These are phyloP conservation scores for Lonchura striata DNA, from an alignment of 2,113 vertebrate genomes.

Conservation along the genomic window DNA sequence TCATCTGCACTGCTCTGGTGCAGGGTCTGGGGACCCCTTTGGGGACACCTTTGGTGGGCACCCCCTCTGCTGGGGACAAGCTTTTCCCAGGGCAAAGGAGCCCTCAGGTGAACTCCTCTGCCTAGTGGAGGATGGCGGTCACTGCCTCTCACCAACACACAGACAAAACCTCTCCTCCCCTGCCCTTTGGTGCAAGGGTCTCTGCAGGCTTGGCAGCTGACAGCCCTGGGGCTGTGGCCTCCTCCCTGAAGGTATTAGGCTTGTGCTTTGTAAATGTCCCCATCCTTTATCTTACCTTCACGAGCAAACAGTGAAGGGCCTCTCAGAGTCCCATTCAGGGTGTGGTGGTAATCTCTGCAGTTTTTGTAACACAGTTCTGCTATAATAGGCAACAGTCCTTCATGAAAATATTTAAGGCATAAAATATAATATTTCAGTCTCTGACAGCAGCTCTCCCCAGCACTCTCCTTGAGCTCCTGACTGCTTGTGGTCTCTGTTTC, in stretches of 20 bases:
- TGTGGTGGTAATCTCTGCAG: not conserved
- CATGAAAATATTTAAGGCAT: not conserved
- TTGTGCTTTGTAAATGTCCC: not conserved
- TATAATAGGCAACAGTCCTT: not conserved
- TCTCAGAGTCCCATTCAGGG: not conserved
- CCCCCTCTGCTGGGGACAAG: not conserved
- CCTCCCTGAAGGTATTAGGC: too few species aligned
- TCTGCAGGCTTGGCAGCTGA: not conserved
- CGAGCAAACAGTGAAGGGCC: fast-evolving
- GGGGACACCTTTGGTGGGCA: not conserved
- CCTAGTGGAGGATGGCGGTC: not conserved
- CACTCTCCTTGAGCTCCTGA: not conserved
- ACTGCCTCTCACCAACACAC: not conserved
- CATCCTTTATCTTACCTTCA: not conserved
- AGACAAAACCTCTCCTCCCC: too few species aligned
- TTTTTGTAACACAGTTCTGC: not conserved
- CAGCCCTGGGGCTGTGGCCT: not conserved
- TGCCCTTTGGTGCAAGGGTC: too few species aligned
- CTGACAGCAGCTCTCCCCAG: not conserved
- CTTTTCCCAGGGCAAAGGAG: not conserved
- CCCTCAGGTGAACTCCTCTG: not conserved
- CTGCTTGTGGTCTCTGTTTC: not conserved
- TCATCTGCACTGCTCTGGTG: not conserved
- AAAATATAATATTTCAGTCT: not conserved
- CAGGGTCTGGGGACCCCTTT: not conserved